Evolutionary conservation across 2,888 invertebrate genomes (phyloP).

Genomic region (Cotesia congregata): DNA sequence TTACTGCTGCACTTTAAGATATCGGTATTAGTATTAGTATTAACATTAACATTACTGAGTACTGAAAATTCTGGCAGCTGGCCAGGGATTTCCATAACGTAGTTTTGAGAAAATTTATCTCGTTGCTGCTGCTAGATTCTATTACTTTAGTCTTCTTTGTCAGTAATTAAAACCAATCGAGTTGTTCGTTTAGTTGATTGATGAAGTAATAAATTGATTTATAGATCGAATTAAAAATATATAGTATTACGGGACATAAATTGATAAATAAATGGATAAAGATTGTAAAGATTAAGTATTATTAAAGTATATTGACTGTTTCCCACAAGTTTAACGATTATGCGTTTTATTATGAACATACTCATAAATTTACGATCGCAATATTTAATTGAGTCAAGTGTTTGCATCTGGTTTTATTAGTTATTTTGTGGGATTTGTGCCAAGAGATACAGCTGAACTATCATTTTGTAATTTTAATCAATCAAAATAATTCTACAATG

Average conservation of each 20-base stretch:
- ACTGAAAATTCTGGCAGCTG: not conserved
- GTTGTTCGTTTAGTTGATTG: too few relatives aligned
- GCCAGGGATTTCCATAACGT: not conserved
- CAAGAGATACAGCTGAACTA: conserved; percentile 30
- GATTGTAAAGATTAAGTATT: conserved; percentile 41
- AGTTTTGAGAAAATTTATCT: not conserved
- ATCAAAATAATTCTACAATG: not conserved
- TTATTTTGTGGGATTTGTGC: conserved; percentile 21
- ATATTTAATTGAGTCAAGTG: conserved; percentile 46
- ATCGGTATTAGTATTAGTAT: too few relatives aligned
- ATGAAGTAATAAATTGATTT: too few relatives aligned
- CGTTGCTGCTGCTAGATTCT: conserved; percentile 46
- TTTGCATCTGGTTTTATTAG: conserved; percentile 19
- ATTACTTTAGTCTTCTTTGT: conserved; percentile 55
- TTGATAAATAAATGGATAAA: conserved; percentile 21
- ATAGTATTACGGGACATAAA: too few relatives aligned
- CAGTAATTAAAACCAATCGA: too few relatives aligned
- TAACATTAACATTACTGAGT: not conserved
- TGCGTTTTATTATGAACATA: not conserved
- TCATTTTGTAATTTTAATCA: not conserved
- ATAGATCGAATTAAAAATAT: too few relatives aligned
- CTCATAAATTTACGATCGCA: conserved; percentile 46
- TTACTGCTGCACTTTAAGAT: conserved; percentile 41
- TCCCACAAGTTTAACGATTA: conserved; percentile 1
- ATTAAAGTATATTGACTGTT: conserved; percentile 32